Percentiles rank a stretch among this genome's conserved stretches.
phyloP scores from a whole-genome alignment of 2,888 invertebrate species.

The Myopa testacea region DNA sequence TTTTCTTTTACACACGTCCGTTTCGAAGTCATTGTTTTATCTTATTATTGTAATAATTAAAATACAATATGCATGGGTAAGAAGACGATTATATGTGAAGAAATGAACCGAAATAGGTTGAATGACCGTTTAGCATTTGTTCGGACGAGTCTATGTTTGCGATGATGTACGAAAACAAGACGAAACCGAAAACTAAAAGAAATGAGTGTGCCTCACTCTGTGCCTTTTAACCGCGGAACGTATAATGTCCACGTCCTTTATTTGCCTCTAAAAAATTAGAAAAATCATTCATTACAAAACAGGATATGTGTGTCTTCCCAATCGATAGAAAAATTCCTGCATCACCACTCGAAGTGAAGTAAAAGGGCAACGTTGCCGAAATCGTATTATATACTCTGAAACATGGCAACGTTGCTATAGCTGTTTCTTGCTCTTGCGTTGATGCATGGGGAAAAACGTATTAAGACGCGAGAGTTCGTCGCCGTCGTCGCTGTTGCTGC shows the following conservation, averaged over 20 bases:
- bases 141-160: slow-evolving; percentile 11
- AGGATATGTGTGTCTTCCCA: too few relatives aligned
- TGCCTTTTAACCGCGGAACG: too few relatives aligned
- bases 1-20: too few relatives aligned
- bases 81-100: slow-evolving; percentile 3
- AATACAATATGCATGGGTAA: too few relatives aligned
- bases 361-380: slow-evolving; percentile 27
- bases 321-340: background rate
- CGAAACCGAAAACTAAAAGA: background rate
- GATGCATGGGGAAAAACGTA: slow-evolving; percentile 20
- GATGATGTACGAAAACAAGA: background rate
- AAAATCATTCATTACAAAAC: too few relatives aligned
- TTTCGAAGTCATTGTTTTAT: slow-evolving; percentile 14
- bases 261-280: background rate
- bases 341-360: background rate
- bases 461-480: slow-evolving; percentile 16
- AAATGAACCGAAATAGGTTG: slow-evolving; percentile 32
- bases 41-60: slow-evolving; percentile 15
- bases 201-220: background rate
- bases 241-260: too few relatives aligned
- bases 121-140: slow-evolving; percentile 34
- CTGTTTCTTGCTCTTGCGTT: slow-evolving; percentile 18
- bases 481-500: slow-evolving; percentile 9
- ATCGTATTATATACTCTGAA: slow-evolving; percentile 20
- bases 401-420: slow-evolving; percentile 34